Conservation (phyloP, 2,797 vertebrate genomes). For the Oreochromis mossambicus region DNA sequence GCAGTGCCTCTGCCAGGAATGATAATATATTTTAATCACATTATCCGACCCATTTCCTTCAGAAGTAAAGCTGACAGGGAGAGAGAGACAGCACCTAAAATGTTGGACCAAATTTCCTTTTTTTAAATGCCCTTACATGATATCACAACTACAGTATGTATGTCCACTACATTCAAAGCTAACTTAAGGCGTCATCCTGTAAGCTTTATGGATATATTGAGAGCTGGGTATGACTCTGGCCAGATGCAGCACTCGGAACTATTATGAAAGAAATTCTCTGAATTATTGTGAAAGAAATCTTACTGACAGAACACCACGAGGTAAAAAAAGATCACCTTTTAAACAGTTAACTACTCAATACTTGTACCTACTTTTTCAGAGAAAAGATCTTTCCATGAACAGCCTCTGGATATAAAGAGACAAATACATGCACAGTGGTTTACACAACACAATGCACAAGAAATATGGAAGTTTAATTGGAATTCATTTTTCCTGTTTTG, state of each 20-base stretch:
- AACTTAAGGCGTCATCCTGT: accelerated
- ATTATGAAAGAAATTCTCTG: not conserved
- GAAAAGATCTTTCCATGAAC: not conserved
- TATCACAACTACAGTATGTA: not conserved
- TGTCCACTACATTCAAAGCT: not conserved
- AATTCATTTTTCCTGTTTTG: not conserved
- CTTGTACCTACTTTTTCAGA: not conserved
- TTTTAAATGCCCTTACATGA: not conserved
- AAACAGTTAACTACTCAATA: not conserved
- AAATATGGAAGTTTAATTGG: not conserved
- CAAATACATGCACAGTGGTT: not conserved
- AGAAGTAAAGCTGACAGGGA: not conserved
- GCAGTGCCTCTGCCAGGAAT: not conserved
- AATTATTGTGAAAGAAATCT: not conserved
- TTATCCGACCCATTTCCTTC: not conserved
- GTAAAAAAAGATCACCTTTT: accelerated
- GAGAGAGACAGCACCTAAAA: not conserved
- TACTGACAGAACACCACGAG: not conserved
- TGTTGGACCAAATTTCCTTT: not conserved
- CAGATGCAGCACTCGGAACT: not conserved
- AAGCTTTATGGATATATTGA: not conserved
- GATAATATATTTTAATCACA: not conserved
- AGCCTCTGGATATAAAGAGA: not conserved
- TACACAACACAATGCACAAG: not conserved
- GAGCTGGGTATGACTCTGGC: not conserved